phyloP scores from a whole-genome alignment of 2,888 invertebrate species.

The Ichneumon xanthorius region DNA sequence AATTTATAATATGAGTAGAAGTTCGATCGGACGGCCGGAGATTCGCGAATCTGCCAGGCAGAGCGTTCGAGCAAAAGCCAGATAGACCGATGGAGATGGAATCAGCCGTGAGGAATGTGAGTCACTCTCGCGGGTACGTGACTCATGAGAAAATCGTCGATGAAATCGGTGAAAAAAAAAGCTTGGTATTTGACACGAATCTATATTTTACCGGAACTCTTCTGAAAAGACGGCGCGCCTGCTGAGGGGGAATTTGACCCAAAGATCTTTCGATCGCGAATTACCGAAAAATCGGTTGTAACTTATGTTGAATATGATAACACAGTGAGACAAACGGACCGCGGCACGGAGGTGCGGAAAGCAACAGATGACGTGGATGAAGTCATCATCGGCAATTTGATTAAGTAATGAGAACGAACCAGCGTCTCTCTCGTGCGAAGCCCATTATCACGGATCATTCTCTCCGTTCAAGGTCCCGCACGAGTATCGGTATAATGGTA shows the following conservation, averaged over 20 bases:
- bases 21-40: not conserved
- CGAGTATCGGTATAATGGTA: constrained; percentile 36
- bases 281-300: not conserved
- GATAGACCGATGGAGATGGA: constrained; percentile 42
- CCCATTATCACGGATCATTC: constrained; percentile 65
- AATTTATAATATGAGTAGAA: not conserved
- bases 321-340: constrained; percentile 16
- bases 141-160: constrained; percentile 74
- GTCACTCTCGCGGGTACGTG: constrained; percentile 70
- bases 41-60: constrained; percentile 7
- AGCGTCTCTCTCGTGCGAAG: not conserved
- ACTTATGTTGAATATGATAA: constrained; percentile 3
- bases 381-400: constrained; percentile 72
- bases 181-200: constrained; percentile 53
- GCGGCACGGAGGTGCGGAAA: constrained; percentile 52
- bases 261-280: not conserved
- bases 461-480: constrained; percentile 62
- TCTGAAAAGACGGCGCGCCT: not conserved
- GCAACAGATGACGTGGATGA: constrained; percentile 66
- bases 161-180: constrained; percentile 69
- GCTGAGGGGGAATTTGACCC: not conserved
- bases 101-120: constrained; percentile 66
- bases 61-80: not conserved
- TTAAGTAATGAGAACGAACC: constrained; percentile 71
- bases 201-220: constrained; percentile 20